These are phyloP conservation scores for Cyclophora punctaria DNA, from an alignment of 2,888 invertebrate genomes.

Conservation along the genomic window DNA sequence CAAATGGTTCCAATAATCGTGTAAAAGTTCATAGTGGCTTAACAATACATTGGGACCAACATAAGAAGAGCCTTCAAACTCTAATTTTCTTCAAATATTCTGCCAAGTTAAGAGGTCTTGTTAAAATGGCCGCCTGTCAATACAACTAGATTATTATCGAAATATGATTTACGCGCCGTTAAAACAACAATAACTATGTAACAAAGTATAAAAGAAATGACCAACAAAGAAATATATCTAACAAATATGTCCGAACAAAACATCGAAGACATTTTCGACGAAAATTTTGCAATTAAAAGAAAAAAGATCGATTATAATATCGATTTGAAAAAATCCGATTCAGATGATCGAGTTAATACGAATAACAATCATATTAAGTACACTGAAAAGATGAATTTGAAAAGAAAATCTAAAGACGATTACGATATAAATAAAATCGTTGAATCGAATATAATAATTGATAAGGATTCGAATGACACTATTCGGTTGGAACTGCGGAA, in stretches of 20 bases:
- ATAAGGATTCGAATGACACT: conserved; percentile 47
- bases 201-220: conserved; percentile 20
- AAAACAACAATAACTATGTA: conserved; percentile 66
- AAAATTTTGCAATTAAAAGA: conserved; percentile 35
- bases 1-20: conserved; percentile 68
- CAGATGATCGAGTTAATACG: conserved; percentile 5
- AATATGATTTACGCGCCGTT: conserved; percentile 69
- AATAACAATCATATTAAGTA: conserved; percentile 44
- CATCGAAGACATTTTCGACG: conserved; percentile 56
- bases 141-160: conserved; percentile 63
- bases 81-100: conserved; percentile 30
- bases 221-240: conserved; percentile 9
- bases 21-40: conserved; percentile 62
- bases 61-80: conserved; percentile 34
- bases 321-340: conserved; percentile 18
- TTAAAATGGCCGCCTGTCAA: conserved; percentile 55
- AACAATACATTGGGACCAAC: conserved; percentile 53
- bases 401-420: conserved; percentile 34
- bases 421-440: conserved; percentile 42
- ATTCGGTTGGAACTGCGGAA: conserved; percentile 49
- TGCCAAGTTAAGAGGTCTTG: conserved; percentile 37
- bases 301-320: conserved; percentile 41
- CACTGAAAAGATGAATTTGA: conserved; percentile 39
- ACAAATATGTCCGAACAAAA: conserved; percentile 59
- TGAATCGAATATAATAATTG: conserved; percentile 51